Percentiles rank a stretch among this genome's conserved stretches.
phyloP scores from a whole-genome alignment of 2,113 vertebrate genomes.

The Heptranchias perlo region DNA sequence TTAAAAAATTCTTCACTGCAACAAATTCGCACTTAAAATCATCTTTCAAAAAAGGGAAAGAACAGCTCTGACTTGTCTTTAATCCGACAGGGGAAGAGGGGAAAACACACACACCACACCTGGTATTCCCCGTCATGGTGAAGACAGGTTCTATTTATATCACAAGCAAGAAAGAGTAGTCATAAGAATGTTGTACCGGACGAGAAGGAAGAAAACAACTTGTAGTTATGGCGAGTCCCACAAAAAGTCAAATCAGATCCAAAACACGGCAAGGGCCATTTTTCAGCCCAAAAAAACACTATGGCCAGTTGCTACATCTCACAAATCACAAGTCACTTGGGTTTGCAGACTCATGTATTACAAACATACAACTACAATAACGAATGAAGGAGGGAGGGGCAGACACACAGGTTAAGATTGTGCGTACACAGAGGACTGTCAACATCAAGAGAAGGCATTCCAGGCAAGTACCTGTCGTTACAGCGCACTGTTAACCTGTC shows the following conservation, averaged over 20 bases:
- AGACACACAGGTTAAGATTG: not conserved
- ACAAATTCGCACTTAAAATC: not conserved
- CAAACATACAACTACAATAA: not conserved
- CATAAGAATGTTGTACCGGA: not conserved
- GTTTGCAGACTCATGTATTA: not conserved
- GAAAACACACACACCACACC: not conserved
- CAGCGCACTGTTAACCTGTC: not conserved
- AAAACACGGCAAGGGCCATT: no score
- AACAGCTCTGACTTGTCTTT: not conserved
- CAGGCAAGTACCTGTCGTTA: not conserved
- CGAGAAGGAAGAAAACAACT: not conserved
- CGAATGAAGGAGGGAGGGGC: not conserved
- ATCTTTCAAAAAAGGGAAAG: not conserved
- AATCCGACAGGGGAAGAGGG: not conserved
- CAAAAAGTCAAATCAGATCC: not conserved
- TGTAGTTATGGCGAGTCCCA: not conserved
- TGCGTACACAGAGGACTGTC: not conserved
- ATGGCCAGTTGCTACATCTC: not conserved
- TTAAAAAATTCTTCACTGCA: not conserved
- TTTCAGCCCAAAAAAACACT: not conserved
- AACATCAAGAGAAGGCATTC: not conserved
- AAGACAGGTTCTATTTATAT: slow-evolving; percentile 14
- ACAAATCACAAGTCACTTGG: not conserved
- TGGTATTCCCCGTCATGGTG: not conserved
- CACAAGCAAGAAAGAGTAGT: not conserved